Base-by-base conservation (phyloP, 2,113 vertebrate genomes). In the Lethenteron camtschaticum region DNA sequence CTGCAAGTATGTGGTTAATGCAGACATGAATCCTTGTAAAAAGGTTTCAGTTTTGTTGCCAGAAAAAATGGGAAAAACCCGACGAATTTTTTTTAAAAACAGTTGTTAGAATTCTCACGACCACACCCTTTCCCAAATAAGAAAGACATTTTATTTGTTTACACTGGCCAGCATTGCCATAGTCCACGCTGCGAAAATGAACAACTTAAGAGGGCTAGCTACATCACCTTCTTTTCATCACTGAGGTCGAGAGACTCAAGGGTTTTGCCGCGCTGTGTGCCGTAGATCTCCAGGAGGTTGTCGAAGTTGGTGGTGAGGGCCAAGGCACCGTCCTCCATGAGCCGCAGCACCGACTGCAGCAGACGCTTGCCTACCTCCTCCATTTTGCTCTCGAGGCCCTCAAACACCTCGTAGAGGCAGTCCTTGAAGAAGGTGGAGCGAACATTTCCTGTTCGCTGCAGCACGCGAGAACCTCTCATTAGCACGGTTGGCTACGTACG, bases 261-360 rank as follows among this genome's bases (percentile, higher is more conserved):
- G 2, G 86, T 84, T 70, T 88, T 90, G 71, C 82, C 89, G 76
- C 94, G 89, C 71, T 91, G 87, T 1, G 86, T 82, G 2, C 89
- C 88, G 1, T 91, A 92, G 70, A 95, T 86, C 76, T 96, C 91
- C 76, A 96, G 75, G 72, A 96, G 80, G 78, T 92, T 94, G 75
- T 96, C 91, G 1, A 96, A 95, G 79, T 96, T 96, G 1, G 91
- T 96, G 56, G 91, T 95, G 74, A 95, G 79, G 9, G 95, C 90
- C 2, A 95, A 81, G 0, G 91, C 84, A 1, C 90, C 91, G 0
- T 87, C 85, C 74, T 94, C 90, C 90, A 95, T 95, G 68, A 96
- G 13, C 73, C 87, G 86, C 68, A 95, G 83, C 74, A 96, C 87
- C 0, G 90, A 94, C 70, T 86, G 83, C 57, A 96, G 82, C 11